phyloP scores from a whole-genome alignment of 2,797 vertebrate species.

The Pseudochirops cupreus region DNA sequence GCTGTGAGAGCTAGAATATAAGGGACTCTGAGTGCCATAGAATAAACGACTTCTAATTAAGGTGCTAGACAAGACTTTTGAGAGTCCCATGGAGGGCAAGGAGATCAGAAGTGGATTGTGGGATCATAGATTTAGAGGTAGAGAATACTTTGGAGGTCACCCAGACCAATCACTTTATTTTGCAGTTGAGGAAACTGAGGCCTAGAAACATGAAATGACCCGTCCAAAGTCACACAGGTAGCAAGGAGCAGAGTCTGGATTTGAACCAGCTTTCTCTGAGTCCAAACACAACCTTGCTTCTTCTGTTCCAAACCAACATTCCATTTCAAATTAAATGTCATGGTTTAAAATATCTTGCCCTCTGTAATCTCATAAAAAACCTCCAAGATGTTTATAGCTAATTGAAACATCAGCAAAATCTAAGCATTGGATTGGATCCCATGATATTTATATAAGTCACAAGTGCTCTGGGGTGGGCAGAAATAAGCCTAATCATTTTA shows the following conservation, averaged over 20 bases:
- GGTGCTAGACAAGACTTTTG: not conserved
- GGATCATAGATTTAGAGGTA: not conserved
- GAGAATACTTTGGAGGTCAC: not conserved
- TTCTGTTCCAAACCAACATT: not conserved
- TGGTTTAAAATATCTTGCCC: not conserved
- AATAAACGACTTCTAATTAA: not conserved
- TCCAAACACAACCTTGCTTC: not conserved
- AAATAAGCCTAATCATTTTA: not conserved
- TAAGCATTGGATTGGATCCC: not conserved
- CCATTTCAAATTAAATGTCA: constrained; percentile 10
- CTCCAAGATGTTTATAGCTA: constrained; percentile 22
- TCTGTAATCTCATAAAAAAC: constrained; percentile 39
- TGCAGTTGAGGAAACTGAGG: not conserved
- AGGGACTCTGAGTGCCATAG: not conserved
- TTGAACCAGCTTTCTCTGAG: not conserved
- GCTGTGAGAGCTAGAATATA: not conserved
- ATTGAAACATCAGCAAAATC: constrained; percentile 7
- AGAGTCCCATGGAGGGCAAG: not conserved
- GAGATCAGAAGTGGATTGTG: not conserved
- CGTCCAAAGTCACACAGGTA: not conserved
- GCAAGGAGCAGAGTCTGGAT: not conserved
- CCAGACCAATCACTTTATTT: not conserved
- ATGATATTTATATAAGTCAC: constrained; percentile 2
- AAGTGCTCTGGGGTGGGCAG: not conserved
- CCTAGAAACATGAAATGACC: too few species aligned